Percentiles rank a stretch among this genome's conserved stretches.
Conservation (phyloP, 2,113 vertebrate genomes). For the Periophthalmus modestus region DNA sequence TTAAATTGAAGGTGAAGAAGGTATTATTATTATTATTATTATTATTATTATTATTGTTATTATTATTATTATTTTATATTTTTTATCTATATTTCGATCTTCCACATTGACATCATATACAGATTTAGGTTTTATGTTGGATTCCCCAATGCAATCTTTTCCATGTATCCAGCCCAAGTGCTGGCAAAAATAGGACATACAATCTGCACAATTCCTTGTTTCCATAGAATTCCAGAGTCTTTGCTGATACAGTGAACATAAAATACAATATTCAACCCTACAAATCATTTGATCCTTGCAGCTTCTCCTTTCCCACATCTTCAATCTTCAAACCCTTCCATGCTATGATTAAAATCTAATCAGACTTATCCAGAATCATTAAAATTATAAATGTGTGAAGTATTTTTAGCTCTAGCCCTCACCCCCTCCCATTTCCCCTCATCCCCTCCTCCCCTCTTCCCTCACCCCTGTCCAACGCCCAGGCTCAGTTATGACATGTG, state of each 20-base stretch:
- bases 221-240: background rate
- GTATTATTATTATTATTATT: no score
- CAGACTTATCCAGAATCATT: conserved; percentile 32
- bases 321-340: conserved; percentile 11
- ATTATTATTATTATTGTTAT: no score
- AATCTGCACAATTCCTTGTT: background rate
- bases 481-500: conserved; percentile 20
- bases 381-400: conserved; percentile 25
- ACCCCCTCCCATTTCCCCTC: background rate
- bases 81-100: no score
- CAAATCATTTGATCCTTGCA: background rate
- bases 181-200: background rate
- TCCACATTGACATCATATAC: no score
- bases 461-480: background rate
- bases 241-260: background rate
- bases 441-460: background rate
- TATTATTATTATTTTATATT: no score
- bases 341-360: conserved; percentile 42
- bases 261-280: background rate
- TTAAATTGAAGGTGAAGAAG: no score
- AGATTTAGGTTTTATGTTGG: background rate
- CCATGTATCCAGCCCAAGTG: background rate
- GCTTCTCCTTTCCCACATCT: conserved; percentile 5
- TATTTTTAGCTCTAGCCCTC: conserved; percentile 39
- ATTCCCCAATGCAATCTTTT: background rate